Conservation (phyloP, 2,888 invertebrate genomes). For the Steromphala cineraria region DNA sequence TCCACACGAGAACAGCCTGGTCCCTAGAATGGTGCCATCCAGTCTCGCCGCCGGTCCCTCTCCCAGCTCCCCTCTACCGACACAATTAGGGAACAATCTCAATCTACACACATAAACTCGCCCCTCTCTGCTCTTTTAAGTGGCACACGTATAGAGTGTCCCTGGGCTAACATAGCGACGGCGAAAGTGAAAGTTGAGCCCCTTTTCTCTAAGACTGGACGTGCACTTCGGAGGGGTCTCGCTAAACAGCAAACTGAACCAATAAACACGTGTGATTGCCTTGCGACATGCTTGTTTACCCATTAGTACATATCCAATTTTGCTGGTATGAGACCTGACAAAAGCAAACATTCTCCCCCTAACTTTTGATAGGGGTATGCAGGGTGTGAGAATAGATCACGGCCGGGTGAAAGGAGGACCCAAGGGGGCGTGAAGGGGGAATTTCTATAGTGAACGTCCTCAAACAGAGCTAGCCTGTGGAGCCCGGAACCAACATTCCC, state of each 20-base stretch:
- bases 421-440: conserved; percentile 8
- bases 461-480: not conserved
- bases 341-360: conserved; percentile 11
- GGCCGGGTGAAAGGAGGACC: not conserved
- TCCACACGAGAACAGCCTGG: not conserved
- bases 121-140: conserved; percentile 4
- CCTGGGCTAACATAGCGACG: not conserved
- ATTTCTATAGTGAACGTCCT: not conserved
- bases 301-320: conserved; percentile 15
- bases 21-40: conserved; percentile 26
- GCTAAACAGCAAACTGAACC: not conserved
- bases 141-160: conserved; percentile 12
- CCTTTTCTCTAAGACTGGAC: not conserved
- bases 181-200: conserved; percentile 8
- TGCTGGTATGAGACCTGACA: not conserved
- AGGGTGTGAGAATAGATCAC: not conserved
- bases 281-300: conserved; percentile 20
- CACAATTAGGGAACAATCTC: conserved; percentile 26
- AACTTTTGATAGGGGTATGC: conserved; percentile 5
- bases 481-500: not conserved
- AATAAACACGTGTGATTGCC: conserved; percentile 18
- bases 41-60: conserved; percentile 22
- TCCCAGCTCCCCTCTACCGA: conserved; percentile 21
- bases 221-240: not conserved
- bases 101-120: conserved; percentile 11